Conservation (phyloP, 2,113 vertebrate genomes). For the Odontophorus gujanensis region DNA sequence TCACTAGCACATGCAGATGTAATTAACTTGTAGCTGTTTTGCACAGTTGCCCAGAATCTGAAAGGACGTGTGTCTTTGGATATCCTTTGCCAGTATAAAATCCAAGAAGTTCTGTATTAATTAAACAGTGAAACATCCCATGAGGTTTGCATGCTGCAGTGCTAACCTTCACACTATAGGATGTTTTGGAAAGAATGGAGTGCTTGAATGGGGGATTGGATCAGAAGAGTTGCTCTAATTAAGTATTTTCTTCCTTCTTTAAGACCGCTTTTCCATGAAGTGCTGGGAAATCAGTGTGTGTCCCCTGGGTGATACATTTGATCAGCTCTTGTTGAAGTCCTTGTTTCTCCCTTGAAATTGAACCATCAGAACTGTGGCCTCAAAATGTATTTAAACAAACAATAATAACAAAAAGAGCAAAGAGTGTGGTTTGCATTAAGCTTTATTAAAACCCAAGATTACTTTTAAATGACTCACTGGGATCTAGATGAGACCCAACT, state of each 20-base stretch:
- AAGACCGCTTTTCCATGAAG: background rate
- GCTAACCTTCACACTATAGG: background rate
- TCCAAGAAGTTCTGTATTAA: background rate
- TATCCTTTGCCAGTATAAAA: background rate
- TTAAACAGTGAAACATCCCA: background rate
- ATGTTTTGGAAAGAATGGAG: background rate
- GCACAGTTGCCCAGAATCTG: background rate
- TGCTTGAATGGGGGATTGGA: background rate
- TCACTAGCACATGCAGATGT: background rate
- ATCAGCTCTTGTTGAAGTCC: constrained; percentile 16
- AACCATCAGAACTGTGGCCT: background rate
- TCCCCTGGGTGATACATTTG: background rate
- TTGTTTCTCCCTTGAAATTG: background rate
- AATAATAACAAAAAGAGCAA: background rate
- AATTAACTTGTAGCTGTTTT: background rate
- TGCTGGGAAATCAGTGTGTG: background rate
- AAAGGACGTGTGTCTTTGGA: background rate
- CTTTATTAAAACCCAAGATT: background rate
- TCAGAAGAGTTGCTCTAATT: background rate
- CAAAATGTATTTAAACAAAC: background rate
- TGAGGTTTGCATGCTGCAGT: background rate
- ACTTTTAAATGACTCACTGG: background rate
- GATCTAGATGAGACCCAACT: background rate
- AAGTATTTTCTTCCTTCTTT: background rate
- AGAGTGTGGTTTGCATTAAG: background rate